Percentiles rank a stretch among this genome's conserved stretches.
These are phyloP conservation scores for Orchesella flavescens DNA, from an alignment of 2,888 invertebrate species.

Conservation along the genomic window DNA sequence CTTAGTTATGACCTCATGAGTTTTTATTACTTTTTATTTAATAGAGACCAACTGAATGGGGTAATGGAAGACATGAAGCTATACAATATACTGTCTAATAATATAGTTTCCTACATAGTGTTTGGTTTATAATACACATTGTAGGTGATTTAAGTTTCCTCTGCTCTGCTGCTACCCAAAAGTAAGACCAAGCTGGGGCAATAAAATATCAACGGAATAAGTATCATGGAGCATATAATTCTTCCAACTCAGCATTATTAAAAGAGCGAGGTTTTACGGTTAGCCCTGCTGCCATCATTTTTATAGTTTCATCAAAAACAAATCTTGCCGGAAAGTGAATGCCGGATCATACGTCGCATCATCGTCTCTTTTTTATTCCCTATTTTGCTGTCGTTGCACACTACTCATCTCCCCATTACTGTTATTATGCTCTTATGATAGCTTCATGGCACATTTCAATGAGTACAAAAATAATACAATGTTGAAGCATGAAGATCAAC, in stretches of 20 bases:
- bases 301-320: conserved; percentile 49
- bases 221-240: conserved; percentile 20
- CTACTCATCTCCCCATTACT: conserved; percentile 50
- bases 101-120: too few species aligned
- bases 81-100: background rate
- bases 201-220: conserved; percentile 34
- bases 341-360: background rate
- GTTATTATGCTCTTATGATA: conserved; percentile 56
- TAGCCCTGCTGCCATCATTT: conserved; percentile 24
- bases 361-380: conserved; percentile 7
- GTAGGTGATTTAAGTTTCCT: too few species aligned
- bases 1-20: conserved; percentile 20
- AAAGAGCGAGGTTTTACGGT: conserved; percentile 24
- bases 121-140: too few species aligned
- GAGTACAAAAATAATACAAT: conserved; percentile 42
- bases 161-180: too few species aligned
- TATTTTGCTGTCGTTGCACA: conserved; percentile 25
- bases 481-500: background rate
- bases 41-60: conserved; percentile 36
- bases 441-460: conserved; percentile 46
- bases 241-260: conserved; percentile 53
- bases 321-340: background rate
- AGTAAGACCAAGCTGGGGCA: conserved; percentile 18
- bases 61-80: conserved; percentile 8
- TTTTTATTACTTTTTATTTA: conserved; percentile 44